Conservation (phyloP, 1,140 invertebrate genomes). For the Trypoxylus dichotomus region DNA sequence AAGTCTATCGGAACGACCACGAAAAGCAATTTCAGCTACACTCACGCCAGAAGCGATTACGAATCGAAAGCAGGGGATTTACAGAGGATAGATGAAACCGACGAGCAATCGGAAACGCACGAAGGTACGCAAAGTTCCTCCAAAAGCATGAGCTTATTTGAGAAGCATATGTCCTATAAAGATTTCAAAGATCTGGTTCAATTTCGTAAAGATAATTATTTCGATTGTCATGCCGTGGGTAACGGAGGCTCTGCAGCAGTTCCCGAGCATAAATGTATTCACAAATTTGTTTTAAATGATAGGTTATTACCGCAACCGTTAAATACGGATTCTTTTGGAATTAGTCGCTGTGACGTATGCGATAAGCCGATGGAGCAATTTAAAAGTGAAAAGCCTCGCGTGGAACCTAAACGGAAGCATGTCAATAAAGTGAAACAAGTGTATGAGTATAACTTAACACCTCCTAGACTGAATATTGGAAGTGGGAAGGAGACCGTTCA, state of each 20-base stretch:
- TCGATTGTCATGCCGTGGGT: conserved; percentile 27
- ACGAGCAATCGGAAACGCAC: background rate
- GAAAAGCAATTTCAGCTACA: background rate
- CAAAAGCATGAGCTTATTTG: background rate
- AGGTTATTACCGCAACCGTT: conserved; percentile 27
- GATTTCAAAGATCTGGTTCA: conserved; percentile 3
- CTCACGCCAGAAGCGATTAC: background rate
- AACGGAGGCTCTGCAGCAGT: background rate
- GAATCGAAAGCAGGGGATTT: background rate
- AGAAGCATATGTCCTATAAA: background rate
- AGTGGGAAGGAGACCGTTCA: conserved; percentile 24
- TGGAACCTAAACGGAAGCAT: background rate
- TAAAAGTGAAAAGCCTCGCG: conserved; percentile 16
- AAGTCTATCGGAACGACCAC: background rate
- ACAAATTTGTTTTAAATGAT: conserved; percentile 30
- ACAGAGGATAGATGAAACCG: background rate
- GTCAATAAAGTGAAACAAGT: conserved; percentile 24
- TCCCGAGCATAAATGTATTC: conserved; percentile 26
- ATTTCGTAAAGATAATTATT: conserved; percentile 31
- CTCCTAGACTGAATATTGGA: conserved; percentile 34
- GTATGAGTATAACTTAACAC: conserved; percentile 23
- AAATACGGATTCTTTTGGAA: conserved; percentile 25
- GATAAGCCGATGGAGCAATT: conserved; percentile 32
- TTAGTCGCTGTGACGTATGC: conserved; percentile 29
- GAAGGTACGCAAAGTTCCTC: background rate